Base-by-base conservation (phyloP, 2,888 invertebrate species). In the Noctua comes region DNA sequence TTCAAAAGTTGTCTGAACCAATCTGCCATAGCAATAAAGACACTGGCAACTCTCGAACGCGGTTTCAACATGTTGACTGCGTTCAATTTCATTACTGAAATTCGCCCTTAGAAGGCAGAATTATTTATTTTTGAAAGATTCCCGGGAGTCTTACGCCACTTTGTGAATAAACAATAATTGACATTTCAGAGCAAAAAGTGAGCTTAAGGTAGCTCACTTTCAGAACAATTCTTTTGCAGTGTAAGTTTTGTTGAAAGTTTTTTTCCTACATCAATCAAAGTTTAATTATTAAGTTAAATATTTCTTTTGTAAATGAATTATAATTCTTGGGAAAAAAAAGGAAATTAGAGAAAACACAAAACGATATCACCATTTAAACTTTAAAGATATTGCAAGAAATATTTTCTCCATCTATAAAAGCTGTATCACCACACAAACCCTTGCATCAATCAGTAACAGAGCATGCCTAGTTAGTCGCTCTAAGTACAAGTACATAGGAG, bases 401-500 rank as follows among this genome's bases (percentile, higher is more conserved):
- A 40, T n/a, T 43, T n/a, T 65, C n/a, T 64, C 11, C 10, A n/a
- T 31, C 0, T 18, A 59, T 68, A 86, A 66, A 86, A 75, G 57
- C 84, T 62, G 59, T 66, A 74, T 70, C 79, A 76, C 51, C 84
- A 83, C 27, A 18, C 0, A 51, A 64, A 74, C 48, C 54, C 36
- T 65, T 3, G 51, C 21, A 51, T 31, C 16, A 62, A 46, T 84
- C 66, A 66, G 48, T 80, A 46, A 54, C 36, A 68, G 81, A 80
- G 46, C 88, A 88, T 88, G 89, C 89, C 86, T 86, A 84, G 76
- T 89, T 88, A 88, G 84, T 80, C 76, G 76, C 76, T 81, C 59
- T 77, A 75, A 31, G 51, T 78, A 65, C 43, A 64, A 27, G 59
- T 71, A 79, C 24, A 72, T 43, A 64, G 24, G 16, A 72, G 18